Evolutionary conservation across 2,888 invertebrate species (phyloP), one percentile per base, ranked within the genome.

Genomic region (Nomada fucata): DNA sequence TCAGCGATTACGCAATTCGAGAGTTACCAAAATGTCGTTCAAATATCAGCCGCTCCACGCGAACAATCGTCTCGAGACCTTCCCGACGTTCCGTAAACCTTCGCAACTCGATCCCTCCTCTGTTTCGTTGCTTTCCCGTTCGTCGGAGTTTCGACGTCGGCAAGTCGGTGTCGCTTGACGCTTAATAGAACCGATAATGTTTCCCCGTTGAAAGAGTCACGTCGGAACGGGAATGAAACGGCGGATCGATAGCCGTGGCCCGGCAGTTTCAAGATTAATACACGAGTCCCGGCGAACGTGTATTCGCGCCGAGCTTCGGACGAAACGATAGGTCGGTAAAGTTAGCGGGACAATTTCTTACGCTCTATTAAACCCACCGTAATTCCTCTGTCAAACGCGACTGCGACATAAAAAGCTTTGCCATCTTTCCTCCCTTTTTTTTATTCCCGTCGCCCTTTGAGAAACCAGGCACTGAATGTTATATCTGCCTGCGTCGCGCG

Each of bases 321-420:
- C n/a, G 52, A 50, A n/a, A 64, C 63, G 64, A 69, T 60, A 60
- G 69, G n/a, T 76, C 64, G 77, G 76, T 76, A 64, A 70, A 79
- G 69, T 79, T 70, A 47, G 26, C 26, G 50, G 63, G 50, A 67
- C 61, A 78, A 78, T 78, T 80, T 71, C 61, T 77, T 72, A 50
- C 71, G 79, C 71, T 78, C 79, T 80, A 80, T 80, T 80, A 80
- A 80, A 55, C n/a, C 50, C 59, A 76, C 61, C 78, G 67, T 79
- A 53, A 67, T 77, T 71, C 67, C 60, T 26, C 50, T 36, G 60
- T 72, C 52, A 23, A 71, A 65, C 47, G 61, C 77, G 55, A 71
- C 42, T 18, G 20, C 11, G 57, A 69, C 69, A 57, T 20, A 52
- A 76, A 69, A 26, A 50, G 26, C 20, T 10, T 18, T n/a, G 13